phyloP scores from a whole-genome alignment of 2,113 vertebrate species.

The Eubucco bourcierii region DNA sequence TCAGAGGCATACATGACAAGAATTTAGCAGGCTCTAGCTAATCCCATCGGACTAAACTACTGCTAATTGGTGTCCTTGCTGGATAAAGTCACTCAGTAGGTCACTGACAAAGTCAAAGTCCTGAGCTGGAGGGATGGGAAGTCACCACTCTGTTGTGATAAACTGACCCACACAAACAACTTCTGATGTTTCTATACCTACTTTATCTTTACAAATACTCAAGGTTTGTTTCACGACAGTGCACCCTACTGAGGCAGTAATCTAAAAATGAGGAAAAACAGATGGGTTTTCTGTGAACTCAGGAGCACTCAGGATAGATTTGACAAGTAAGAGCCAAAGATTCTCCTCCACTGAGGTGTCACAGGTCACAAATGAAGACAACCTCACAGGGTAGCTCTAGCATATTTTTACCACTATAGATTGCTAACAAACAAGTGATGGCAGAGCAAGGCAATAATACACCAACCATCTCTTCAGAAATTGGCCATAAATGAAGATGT shows the following conservation, averaged over 20 bases:
- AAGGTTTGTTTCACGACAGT: neutral
- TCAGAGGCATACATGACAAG: neutral
- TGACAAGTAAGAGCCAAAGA: neutral
- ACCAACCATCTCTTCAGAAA: neutral
- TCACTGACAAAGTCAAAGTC: neutral
- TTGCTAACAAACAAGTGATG: neutral
- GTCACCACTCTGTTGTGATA: neutral
- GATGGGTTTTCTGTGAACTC: neutral
- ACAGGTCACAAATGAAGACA: neutral
- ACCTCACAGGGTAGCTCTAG: neutral
- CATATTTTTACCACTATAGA: neutral
- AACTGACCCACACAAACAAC: neutral
- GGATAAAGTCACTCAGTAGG: neutral
- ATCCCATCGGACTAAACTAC: neutral
- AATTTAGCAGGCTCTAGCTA: constrained; percentile 7
- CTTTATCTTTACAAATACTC: neutral
- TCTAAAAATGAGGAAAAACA: neutral
- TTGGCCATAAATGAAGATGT: fast-evolving
- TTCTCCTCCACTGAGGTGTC: neutral
- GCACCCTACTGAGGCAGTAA: neutral
- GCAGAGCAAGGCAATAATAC: neutral
- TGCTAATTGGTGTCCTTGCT: constrained; percentile 4
- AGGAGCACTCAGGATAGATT: neutral
- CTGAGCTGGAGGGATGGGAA: neutral
- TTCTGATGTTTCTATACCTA: neutral